These are phyloP conservation scores for Lithodes maja DNA, from an alignment of 2,888 invertebrate species.

Conservation along the genomic window DNA sequence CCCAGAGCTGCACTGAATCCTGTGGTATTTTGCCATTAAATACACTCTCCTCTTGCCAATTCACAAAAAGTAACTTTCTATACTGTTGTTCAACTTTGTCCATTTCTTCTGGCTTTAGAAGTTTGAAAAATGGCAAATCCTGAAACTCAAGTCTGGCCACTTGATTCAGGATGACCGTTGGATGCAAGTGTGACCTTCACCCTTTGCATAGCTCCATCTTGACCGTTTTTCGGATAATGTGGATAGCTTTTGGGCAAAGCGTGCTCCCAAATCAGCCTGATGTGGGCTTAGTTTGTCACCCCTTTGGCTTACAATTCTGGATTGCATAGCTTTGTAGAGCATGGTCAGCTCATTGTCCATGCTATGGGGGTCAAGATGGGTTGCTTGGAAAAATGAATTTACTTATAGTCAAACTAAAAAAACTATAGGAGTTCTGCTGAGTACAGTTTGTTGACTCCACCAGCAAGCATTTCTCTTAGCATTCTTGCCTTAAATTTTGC, in stretches of 20 bases:
- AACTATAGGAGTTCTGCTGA: slow-evolving; percentile 28
- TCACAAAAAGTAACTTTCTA: not conserved
- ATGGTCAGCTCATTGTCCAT: slow-evolving; percentile 30
- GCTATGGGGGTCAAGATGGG: slow-evolving; percentile 14
- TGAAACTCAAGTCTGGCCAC: not conserved
- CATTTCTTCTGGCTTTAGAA: slow-evolving; percentile 8
- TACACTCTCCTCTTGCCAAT: not conserved
- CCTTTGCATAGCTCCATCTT: slow-evolving; percentile 6
- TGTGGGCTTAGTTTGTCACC: not conserved
- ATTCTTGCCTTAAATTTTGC: slow-evolving; percentile 30
- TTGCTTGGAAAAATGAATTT: slow-evolving; percentile 35
- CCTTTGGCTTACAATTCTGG: slow-evolving; percentile 14
- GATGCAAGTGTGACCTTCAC: not conserved
- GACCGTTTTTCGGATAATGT: not conserved
- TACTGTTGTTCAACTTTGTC: slow-evolving; percentile 18
- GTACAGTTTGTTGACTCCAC: slow-evolving; percentile 18
- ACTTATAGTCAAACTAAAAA: slow-evolving; percentile 30
- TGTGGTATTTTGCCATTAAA: not conserved
- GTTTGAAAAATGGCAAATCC: not conserved
- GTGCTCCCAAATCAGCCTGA: slow-evolving; percentile 39
- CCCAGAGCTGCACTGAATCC: not conserved
- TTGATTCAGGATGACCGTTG: not conserved
- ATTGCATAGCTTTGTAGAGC: not conserved
- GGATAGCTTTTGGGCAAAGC: slow-evolving; percentile 1
- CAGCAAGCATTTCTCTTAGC: slow-evolving; percentile 17